Percentiles rank a stretch among this genome's conserved stretches.
Conservation (phyloP, 2,113 vertebrate genomes). For the Phasianus colchicus region DNA sequence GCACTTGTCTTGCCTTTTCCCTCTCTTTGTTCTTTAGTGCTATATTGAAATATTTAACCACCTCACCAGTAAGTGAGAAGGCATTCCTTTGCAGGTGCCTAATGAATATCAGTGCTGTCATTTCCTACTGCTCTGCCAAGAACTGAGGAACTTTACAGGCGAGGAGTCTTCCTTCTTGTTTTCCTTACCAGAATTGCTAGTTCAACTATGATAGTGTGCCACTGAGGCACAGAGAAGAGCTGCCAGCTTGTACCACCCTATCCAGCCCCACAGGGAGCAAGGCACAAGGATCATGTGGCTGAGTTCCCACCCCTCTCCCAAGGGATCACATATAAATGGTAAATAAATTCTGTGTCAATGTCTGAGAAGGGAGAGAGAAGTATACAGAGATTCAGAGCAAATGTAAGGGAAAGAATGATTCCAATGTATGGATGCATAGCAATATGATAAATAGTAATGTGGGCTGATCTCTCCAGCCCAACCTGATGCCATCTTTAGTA, state of each 20-base stretch:
- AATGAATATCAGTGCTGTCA: neutral
- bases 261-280: neutral
- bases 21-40: neutral
- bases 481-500: neutral
- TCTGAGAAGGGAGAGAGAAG: neutral
- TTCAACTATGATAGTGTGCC: fast-evolving
- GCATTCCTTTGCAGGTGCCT: neutral
- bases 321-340: neutral
- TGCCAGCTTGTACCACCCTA: neutral
- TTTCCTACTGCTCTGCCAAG: neutral
- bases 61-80: neutral
- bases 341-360: neutral
- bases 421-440: neutral
- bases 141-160: neutral
- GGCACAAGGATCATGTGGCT: neutral
- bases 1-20: neutral
- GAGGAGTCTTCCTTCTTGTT: neutral
- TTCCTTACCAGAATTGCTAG: neutral
- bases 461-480: neutral
- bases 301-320: fast-evolving
- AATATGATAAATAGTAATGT: fast-evolving
- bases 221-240: neutral
- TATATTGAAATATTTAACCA: neutral
- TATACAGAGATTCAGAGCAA: neutral
- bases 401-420: neutral